These are phyloP conservation scores for Oscheius onirici DNA, from an alignment of 2,888 invertebrate species.

Conservation along the genomic window DNA sequence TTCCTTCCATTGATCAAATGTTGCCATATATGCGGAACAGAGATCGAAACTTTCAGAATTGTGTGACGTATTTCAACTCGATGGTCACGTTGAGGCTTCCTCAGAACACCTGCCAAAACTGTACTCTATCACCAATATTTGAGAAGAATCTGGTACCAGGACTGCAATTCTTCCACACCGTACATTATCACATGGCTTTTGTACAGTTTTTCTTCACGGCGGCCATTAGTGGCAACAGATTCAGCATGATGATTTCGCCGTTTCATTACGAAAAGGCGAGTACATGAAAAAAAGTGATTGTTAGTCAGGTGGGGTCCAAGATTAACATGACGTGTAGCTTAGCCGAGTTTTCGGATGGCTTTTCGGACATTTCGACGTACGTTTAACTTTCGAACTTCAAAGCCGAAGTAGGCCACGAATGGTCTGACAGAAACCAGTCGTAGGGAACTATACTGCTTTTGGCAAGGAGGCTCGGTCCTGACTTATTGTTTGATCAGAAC, in stretches of 20 bases:
- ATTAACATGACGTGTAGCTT: too few species aligned
- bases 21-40: neutral
- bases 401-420: too few species aligned
- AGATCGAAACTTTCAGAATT: neutral
- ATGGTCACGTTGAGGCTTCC: slow-evolving; percentile 19
- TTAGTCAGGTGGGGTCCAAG: too few species aligned
- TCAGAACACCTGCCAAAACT: slow-evolving; percentile 21
- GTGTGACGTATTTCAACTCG: slow-evolving; percentile 27
- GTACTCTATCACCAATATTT: slow-evolving; percentile 25
- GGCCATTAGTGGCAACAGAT: slow-evolving; percentile 4
- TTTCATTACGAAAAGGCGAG: slow-evolving; percentile 8
- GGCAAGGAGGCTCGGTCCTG: too few species aligned
- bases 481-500: too few species aligned
- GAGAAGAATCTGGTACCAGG: neutral
- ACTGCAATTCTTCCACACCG: slow-evolving; percentile 7
- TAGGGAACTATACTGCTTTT: too few species aligned
- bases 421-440: too few species aligned
- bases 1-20: neutral
- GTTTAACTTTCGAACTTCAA: too few species aligned
- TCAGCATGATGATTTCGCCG: slow-evolving; percentile 14
- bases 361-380: too few species aligned
- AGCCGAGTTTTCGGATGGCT: too few species aligned
- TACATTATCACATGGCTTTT: slow-evolving; percentile 22
- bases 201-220: slow-evolving; percentile 18
- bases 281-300: too few species aligned